Conservation (phyloP, 2,888 invertebrate genomes). For the Mythimna albipuncta region DNA sequence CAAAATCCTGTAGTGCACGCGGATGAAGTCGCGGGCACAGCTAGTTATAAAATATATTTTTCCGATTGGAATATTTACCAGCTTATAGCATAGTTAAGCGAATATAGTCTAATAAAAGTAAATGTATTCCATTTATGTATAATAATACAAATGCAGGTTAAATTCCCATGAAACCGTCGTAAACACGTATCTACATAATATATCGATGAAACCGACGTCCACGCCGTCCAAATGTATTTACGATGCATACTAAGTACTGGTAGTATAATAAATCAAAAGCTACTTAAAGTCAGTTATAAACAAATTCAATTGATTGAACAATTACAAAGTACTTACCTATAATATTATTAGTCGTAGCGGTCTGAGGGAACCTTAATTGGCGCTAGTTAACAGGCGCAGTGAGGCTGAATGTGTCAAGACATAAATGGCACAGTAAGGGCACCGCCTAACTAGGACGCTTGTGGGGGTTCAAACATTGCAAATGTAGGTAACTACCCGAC, state of each 20-base stretch:
- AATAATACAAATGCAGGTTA: conserved; percentile 23
- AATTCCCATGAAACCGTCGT: conserved; percentile 38
- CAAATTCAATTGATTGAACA: too few relatives aligned
- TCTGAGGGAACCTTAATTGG: conserved; percentile 14
- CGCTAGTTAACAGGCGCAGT: conserved; percentile 20
- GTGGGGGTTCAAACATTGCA: conserved; percentile 40
- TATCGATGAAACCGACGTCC: conserved; percentile 5
- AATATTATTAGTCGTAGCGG: not conserved
- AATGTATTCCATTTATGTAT: conserved; percentile 12
- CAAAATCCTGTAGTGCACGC: too few relatives aligned
- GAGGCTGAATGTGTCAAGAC: conserved; percentile 36
- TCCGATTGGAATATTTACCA: conserved; percentile 3
- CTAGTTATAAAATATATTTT: conserved; percentile 5
- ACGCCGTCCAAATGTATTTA: conserved; percentile 23
- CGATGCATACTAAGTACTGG: conserved; percentile 2
- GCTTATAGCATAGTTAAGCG: not conserved
- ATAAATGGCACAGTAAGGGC: conserved; percentile 44
- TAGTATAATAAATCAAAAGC: conserved; percentile 13
- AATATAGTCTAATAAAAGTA: conserved; percentile 8
- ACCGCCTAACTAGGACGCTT: conserved; percentile 32
- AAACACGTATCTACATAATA: conserved; percentile 6
- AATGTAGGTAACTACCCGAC: conserved; percentile 31
- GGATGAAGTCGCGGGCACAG: too few relatives aligned
- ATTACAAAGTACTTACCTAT: too few relatives aligned
- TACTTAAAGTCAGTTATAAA: not conserved